Evolutionary conservation across 2,888 invertebrate genomes (phyloP).

Genomic region (Cheilosia vulpina): DNA sequence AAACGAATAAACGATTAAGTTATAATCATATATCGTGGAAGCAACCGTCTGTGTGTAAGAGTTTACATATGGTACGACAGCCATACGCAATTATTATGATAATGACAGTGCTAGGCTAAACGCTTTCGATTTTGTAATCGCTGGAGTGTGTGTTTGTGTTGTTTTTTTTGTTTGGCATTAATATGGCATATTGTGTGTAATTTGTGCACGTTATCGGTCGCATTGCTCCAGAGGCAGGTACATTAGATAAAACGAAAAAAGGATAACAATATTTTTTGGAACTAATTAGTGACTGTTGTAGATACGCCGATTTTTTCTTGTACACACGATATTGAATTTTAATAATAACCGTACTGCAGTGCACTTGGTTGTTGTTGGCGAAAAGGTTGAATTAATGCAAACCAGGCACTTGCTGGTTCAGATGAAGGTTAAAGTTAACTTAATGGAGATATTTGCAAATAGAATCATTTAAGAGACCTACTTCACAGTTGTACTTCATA

Average conservation of each 20-base stretch:
- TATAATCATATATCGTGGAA: constrained; percentile 19
- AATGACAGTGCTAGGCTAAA: constrained; percentile 23
- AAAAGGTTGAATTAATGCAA: too few species aligned
- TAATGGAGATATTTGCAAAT: too few species aligned
- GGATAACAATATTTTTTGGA: constrained; percentile 18
- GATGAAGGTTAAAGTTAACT: too few species aligned
- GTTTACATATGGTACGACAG: constrained; percentile 45
- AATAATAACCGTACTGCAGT: neutral
- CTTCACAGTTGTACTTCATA: too few species aligned
- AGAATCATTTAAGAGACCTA: too few species aligned
- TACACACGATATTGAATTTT: constrained; percentile 12
- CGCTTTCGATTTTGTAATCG: constrained; percentile 16
- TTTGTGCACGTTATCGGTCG: constrained; percentile 2
- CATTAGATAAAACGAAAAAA: constrained; percentile 13
- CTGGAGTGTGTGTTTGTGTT: neutral
- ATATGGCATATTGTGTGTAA: neutral
- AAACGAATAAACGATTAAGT: constrained; percentile 60
- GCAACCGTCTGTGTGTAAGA: constrained; percentile 18
- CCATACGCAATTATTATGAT: constrained; percentile 59
- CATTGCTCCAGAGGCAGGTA: constrained; percentile 8
- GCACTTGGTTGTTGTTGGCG: neutral
- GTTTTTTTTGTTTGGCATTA: neutral
- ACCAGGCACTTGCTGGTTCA: too few species aligned
- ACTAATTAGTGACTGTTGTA: constrained; percentile 62
- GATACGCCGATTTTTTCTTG: neutral